Percentiles rank a stretch among this genome's conserved stretches.
These are phyloP conservation scores for Lutraria lutraria DNA, from an alignment of 2,888 invertebrate species.

Conservation along the genomic window DNA sequence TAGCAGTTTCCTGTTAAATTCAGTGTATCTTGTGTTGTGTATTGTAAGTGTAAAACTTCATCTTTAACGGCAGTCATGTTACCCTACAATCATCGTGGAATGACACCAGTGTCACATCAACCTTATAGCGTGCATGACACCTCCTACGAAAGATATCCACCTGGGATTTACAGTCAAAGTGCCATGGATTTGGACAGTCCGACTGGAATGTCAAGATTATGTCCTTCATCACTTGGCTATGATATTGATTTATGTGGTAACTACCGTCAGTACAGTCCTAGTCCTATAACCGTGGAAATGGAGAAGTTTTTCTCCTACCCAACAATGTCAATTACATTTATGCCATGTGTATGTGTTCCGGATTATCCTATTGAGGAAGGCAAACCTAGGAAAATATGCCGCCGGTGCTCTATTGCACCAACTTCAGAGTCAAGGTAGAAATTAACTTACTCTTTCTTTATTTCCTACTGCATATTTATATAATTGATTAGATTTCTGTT, in stretches of 20 bases:
- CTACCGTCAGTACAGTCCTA: conserved; percentile 27
- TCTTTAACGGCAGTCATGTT: not conserved
- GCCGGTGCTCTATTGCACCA: conserved; percentile 54
- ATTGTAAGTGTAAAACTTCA: not conserved
- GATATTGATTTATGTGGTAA: conserved; percentile 25
- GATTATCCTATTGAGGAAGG: conserved; percentile 59
- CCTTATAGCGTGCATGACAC: conserved; percentile 7
- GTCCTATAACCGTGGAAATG: conserved; percentile 52
- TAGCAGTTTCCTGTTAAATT: not conserved
- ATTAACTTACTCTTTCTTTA: not conserved
- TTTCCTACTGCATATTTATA: not conserved
- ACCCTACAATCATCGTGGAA: conserved; percentile 14
- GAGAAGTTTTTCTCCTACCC: conserved; percentile 58
- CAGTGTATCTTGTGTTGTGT: not conserved
- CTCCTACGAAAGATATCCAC: not conserved
- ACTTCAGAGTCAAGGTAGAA: not conserved
- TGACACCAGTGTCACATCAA: conserved; percentile 30
- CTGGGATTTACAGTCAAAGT: conserved; percentile 29
- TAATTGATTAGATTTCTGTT: not conserved
- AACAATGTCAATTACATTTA: conserved; percentile 51
- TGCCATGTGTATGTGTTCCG: conserved; percentile 67
- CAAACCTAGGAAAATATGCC: conserved; percentile 56
- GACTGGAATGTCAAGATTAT: not conserved
- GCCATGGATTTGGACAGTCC: conserved; percentile 25
- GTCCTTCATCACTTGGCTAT: conserved; percentile 13